A percentile compares a stretch with the other conserved stretches of the same genome.
Evolutionary conservation across 1,140 invertebrate species (phyloP).

Genomic region (Saxidomus purpurata): DNA sequence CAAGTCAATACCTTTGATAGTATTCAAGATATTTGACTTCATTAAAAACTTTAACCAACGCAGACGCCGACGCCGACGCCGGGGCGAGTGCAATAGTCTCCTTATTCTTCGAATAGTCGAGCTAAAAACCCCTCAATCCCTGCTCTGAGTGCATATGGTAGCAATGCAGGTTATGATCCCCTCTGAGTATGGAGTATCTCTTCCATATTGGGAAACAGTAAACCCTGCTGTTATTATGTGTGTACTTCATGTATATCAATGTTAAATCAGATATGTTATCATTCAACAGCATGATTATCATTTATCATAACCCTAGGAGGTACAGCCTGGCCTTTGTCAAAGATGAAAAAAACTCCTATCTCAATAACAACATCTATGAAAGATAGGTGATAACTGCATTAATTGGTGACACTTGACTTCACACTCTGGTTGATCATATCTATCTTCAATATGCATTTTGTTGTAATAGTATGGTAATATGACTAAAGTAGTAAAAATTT

Average conservation of each 20-base stretch:
- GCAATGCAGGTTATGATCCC: too few species aligned
- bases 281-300: constrained; percentile 4
- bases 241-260: not conserved
- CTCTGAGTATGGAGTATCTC: too few species aligned
- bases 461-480: not conserved
- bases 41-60: too few species aligned
- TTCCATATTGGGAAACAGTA: too few species aligned
- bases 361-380: not conserved
- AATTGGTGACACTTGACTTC: not conserved
- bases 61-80: too few species aligned
- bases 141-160: too few species aligned
- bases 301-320: constrained; percentile 1
- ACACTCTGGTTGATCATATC: not conserved
- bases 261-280: constrained; percentile 20
- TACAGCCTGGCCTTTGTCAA: constrained; percentile 1
- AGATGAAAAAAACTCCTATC: not conserved
- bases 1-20: too few species aligned
- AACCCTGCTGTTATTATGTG: not conserved
- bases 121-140: too few species aligned
- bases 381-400: constrained; percentile 18
- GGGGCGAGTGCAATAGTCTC: too few species aligned
- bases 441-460: constrained; percentile 15
- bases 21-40: too few species aligned
- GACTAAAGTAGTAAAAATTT: not conserved
- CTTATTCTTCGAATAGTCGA: too few species aligned